These are phyloP conservation scores for Drosophila rellima DNA, from an alignment of 2,888 invertebrate genomes.

Conservation along the genomic window DNA sequence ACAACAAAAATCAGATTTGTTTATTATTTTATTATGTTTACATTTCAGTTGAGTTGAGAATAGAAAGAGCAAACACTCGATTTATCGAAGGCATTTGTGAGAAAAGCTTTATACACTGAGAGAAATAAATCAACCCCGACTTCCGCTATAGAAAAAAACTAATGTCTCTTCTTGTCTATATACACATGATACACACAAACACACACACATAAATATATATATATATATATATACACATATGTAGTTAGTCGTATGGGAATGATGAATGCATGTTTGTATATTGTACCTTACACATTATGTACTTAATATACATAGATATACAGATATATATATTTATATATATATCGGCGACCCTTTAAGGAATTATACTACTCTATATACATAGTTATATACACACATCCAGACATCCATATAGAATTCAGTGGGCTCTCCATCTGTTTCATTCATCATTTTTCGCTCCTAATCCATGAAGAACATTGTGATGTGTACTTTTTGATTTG, in stretches of 20 bases:
- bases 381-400: slow-evolving; percentile 1
- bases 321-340: slow-evolving; percentile 12
- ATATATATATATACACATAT: slow-evolving; percentile 13
- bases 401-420: background rate
- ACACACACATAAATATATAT: slow-evolving; percentile 15
- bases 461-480: slow-evolving; percentile 61
- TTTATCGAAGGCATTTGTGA: slow-evolving; percentile 42
- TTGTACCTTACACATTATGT: slow-evolving; percentile 48
- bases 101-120: slow-evolving; percentile 50
- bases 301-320: slow-evolving; percentile 37
- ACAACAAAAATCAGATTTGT: slow-evolving; percentile 26
- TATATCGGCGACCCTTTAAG: slow-evolving; percentile 46
- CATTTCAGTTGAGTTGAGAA: slow-evolving; percentile 15
- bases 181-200: slow-evolving; percentile 5
- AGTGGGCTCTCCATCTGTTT: slow-evolving; percentile 8
- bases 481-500: slow-evolving; percentile 69
- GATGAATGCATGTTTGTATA: slow-evolving; percentile 55
- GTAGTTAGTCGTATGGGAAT: slow-evolving; percentile 48
- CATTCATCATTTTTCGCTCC: slow-evolving; percentile 3
- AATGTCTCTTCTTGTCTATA: slow-evolving; percentile 51
- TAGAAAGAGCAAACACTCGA: slow-evolving; percentile 13
- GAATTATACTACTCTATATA: slow-evolving; percentile 33
- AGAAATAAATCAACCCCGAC: slow-evolving; percentile 47
- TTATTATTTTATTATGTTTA: slow-evolving; percentile 14
- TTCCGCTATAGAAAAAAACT: slow-evolving; percentile 54